Evolutionary conservation across 2,888 invertebrate species (phyloP).

Genomic region (Pecten maximus): DNA sequence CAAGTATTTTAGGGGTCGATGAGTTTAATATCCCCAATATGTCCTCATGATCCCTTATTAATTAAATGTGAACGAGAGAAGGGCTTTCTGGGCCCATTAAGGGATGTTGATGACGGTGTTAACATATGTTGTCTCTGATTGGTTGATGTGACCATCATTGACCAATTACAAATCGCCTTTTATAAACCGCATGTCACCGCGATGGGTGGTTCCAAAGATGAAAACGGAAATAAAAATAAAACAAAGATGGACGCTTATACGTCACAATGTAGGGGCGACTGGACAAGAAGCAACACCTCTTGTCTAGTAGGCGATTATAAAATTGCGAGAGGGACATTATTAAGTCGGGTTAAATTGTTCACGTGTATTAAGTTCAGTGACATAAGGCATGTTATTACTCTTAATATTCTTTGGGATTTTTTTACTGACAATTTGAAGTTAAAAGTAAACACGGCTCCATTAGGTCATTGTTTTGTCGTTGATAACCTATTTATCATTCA

Average conservation of each 20-base stretch:
- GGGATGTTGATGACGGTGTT: not conserved
- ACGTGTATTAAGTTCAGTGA: not conserved
- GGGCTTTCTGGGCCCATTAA: not conserved
- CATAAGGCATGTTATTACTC: not conserved
- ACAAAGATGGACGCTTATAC: not conserved
- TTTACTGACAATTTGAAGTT: not conserved
- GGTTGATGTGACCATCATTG: not conserved
- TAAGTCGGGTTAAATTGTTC: not conserved
- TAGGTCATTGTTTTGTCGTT: not conserved
- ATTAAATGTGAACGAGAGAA: not conserved
- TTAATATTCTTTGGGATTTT: not conserved
- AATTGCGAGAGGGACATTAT: not conserved
- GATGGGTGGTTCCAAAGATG: not conserved
- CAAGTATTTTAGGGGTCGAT: not conserved
- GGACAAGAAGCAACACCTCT: not conserved
- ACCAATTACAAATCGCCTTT: slow-evolving; percentile 17
- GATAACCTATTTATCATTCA: not conserved
- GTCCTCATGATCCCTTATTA: not conserved
- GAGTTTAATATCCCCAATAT: not conserved
- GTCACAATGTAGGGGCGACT: not conserved
- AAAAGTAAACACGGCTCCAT: not conserved
- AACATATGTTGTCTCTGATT: slow-evolving; percentile 21
- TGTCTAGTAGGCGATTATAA: not conserved
- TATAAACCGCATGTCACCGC: not conserved
- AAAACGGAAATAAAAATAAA: slow-evolving; percentile 17